Conservation (phyloP, 2,113 vertebrate species). For the Plotosus lineatus region DNA sequence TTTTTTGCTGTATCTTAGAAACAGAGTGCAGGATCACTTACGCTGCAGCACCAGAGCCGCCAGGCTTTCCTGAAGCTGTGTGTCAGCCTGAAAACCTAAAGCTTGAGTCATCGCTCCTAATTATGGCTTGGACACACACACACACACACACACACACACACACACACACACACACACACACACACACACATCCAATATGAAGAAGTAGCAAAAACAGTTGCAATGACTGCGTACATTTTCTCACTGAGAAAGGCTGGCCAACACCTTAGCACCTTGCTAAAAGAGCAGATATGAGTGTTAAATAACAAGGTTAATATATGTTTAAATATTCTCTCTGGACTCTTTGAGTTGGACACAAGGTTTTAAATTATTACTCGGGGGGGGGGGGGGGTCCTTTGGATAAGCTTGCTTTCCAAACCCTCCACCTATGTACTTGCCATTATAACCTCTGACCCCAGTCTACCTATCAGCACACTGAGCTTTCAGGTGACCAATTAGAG, state of each 20-base stretch:
- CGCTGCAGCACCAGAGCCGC: background rate
- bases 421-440: too few species aligned
- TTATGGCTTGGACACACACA: background rate
- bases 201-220: background rate
- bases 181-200: slow-evolving; percentile 1
- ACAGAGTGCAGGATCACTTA: background rate
- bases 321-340: too few species aligned
- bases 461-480: too few species aligned
- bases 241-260: background rate
- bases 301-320: too few species aligned
- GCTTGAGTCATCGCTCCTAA: background rate
- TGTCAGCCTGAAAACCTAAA: background rate
- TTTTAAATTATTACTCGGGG: too few species aligned
- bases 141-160: background rate
- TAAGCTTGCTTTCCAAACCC: too few species aligned
- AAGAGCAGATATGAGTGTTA: too few species aligned
- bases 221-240: background rate
- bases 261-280: too few species aligned
- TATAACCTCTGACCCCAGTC: too few species aligned
- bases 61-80: background rate
- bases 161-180: slow-evolving; percentile 3
- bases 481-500: too few species aligned
- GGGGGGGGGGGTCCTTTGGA: too few species aligned
- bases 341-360: too few species aligned
- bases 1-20: background rate